These are phyloP conservation scores for Mesochorus sp. DNA, from an alignment of 2,888 invertebrate genomes.

Conservation along the genomic window DNA sequence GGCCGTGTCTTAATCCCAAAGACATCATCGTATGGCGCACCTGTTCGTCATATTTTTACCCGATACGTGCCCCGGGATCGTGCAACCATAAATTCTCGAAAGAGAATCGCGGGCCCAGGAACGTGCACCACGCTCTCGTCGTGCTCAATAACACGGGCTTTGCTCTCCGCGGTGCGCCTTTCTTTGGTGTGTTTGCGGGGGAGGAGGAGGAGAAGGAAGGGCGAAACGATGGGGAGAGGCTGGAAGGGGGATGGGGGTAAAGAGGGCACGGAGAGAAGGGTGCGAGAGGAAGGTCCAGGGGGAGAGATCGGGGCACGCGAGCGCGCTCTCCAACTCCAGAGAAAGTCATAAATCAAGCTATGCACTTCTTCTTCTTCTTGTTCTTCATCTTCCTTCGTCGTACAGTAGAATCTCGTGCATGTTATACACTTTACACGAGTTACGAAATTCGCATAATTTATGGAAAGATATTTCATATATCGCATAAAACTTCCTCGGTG, in stretches of 20 bases:
- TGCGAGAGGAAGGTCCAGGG: conserved; percentile 39
- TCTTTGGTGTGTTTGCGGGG: conserved; percentile 34
- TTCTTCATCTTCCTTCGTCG: conserved; percentile 10
- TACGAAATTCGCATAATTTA: conserved; percentile 6
- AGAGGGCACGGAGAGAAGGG: conserved; percentile 45
- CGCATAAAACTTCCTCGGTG: not conserved
- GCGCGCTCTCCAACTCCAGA: conserved; percentile 43
- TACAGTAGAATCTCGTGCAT: conserved; percentile 39
- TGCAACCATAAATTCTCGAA: conserved; percentile 49
- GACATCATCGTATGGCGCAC: conserved; percentile 53
- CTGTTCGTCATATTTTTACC: conserved; percentile 59
- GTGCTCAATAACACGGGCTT: conserved; percentile 49
- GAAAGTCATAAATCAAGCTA: conserved; percentile 71
- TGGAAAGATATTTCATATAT: not conserved
- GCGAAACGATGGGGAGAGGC: conserved; percentile 5
- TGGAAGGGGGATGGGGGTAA: conserved; percentile 26
- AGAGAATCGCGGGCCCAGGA: conserved; percentile 25
- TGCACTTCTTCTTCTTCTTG: conserved; percentile 36
- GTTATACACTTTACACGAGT: conserved; percentile 5
- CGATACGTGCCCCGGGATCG: conserved; percentile 53
- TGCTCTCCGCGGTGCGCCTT: conserved; percentile 38
- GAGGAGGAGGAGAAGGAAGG: conserved; percentile 18
- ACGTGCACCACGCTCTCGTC: conserved; percentile 56
- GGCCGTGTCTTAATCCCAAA: conserved; percentile 2
- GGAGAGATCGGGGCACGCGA: conserved; percentile 54